Percentiles rank a stretch among this genome's conserved stretches.
These are phyloP conservation scores for Zapornia atra DNA, from an alignment of 2,113 vertebrate genomes.

Conservation along the genomic window DNA sequence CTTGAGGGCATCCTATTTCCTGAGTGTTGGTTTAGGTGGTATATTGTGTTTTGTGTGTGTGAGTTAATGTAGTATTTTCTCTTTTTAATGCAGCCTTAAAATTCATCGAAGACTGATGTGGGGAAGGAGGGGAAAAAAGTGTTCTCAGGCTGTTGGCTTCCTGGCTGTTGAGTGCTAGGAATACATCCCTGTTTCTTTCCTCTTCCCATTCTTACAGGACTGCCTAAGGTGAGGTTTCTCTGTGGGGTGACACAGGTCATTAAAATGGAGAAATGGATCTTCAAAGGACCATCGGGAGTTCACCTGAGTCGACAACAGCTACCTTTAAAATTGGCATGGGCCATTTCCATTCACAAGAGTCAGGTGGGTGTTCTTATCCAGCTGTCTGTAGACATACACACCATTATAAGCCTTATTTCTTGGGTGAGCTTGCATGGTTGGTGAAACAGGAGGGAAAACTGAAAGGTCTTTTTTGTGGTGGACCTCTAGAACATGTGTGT, in stretches of 20 bases:
- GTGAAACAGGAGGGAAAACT: neutral
- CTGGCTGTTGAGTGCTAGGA: neutral
- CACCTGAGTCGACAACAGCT: slow-evolving; percentile 90
- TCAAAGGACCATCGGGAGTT: slow-evolving; percentile 83
- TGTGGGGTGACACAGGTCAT: slow-evolving; percentile 86
- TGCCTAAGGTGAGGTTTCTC: slow-evolving; percentile 89
- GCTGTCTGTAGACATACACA: neutral
- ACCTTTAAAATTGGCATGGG: slow-evolving; percentile 95
- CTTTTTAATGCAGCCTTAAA: neutral
- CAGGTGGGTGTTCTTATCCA: slow-evolving; percentile 78
- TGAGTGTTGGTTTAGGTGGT: neutral
- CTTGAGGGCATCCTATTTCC: neutral
- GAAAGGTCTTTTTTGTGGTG: neutral
- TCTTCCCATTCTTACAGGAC: slow-evolving; percentile 60
- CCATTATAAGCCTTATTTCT: neutral
- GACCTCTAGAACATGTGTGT: neutral
- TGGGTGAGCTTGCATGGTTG: neutral
- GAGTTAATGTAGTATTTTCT: neutral
- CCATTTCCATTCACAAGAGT: slow-evolving; percentile 98
- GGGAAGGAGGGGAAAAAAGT: neutral
- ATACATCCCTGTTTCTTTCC: neutral
- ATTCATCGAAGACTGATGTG: neutral
- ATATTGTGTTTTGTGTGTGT: too few relatives aligned
- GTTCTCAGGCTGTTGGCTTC: neutral
- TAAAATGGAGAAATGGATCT: slow-evolving; percentile 86